phyloP scores from a whole-genome alignment of 2,888 invertebrate genomes.

The Acleris literana region DNA sequence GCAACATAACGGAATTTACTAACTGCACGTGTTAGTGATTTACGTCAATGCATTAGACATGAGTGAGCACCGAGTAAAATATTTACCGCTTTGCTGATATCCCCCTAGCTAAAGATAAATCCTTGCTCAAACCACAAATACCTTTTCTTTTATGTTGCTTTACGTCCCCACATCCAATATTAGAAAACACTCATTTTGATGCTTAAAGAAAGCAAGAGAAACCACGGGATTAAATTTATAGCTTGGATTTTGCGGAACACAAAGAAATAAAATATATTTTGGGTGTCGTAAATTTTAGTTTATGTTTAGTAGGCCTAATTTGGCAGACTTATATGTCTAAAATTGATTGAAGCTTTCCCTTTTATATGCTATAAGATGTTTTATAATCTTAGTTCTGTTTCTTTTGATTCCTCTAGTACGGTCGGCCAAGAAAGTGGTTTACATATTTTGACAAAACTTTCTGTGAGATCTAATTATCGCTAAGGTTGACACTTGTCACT shows the following conservation, averaged over 20 bases:
- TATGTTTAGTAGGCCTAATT: slow-evolving; percentile 26
- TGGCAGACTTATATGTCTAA: slow-evolving; percentile 5
- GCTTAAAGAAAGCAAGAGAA: slow-evolving; percentile 31
- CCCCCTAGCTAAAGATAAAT: background rate
- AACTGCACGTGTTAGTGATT: too few species aligned
- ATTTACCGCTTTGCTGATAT: background rate
- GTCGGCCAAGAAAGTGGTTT: too few species aligned
- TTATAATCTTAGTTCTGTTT: background rate
- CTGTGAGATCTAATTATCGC: too few species aligned
- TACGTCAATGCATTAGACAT: too few species aligned
- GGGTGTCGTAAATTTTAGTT: slow-evolving; percentile 24
- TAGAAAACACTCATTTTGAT: slow-evolving; percentile 32
- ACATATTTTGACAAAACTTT: too few species aligned
- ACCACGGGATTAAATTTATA: slow-evolving; percentile 29
- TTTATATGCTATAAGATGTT: background rate
- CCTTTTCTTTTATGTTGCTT: slow-evolving; percentile 7
- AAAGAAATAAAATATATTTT: slow-evolving; percentile 29
- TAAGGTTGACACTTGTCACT: too few species aligned
- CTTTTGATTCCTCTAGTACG: background rate
- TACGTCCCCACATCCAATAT: slow-evolving; percentile 18
- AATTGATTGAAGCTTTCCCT: slow-evolving; percentile 5
- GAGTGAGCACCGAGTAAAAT: too few species aligned
- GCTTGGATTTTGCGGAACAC: slow-evolving; percentile 28
- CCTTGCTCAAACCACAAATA: background rate
- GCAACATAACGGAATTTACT: too few species aligned